Evolutionary conservation across 2,888 invertebrate species (phyloP), one percentile per base, ranked within the genome.

Genomic region (Aphrophora alni): DNA sequence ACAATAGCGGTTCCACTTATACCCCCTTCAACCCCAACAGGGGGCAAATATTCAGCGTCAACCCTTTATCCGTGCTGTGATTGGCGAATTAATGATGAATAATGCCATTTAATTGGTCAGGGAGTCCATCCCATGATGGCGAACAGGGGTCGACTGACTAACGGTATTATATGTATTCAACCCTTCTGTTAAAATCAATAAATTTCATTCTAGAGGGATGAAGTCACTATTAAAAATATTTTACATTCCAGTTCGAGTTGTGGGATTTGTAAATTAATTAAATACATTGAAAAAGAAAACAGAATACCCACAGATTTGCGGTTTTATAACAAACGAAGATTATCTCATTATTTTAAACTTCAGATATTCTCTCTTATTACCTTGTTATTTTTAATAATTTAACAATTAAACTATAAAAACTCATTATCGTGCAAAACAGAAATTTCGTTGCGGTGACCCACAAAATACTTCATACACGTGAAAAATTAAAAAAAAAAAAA

Each of bases 61-160:
- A 77, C 77, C 70, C 72, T 38, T 51, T 38, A 72, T 72, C 21
- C 72, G 72, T 72, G 38, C 70, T 70, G 51, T 27, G 38, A 38
- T 71, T 78, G 71, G 73, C 44, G 72, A 51, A 78, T 59, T 78
- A 78, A 78, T 78, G 78, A 78, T 21, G 78, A 78, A 78, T 78
- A 78, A 78, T 78, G 71, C 78, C 72, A 28, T 78, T 14, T 78
- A 78, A 78, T 78, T 78, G 78, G 78, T 72, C 72, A 51, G 73
- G 44, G 44, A 14, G 44, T 10, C 44, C 44, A 44, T 21, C 59
- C 59, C 21, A 2, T 59, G 21, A 59, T 59, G 59, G 59, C 59
- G 44, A 10, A 21, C 5, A 21, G 59, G 59, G 59, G 59, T 59
- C 59, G 59, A 21, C 21, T 59, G 21, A 21, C 21, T 59, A 59